Base-by-base conservation (phyloP, 2,888 invertebrate genomes). In the Pelosia muscerda region DNA sequence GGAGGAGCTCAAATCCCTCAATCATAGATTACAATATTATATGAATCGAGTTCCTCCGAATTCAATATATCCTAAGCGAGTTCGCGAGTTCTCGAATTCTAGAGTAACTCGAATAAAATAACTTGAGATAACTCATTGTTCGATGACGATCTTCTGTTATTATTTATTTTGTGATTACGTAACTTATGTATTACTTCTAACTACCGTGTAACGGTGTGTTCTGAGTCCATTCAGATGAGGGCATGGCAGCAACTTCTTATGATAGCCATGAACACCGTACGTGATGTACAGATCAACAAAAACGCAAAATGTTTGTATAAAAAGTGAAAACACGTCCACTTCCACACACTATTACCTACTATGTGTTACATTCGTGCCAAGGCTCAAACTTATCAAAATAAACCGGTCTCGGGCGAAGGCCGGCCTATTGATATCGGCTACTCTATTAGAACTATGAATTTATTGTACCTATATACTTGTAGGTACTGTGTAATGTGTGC, bases 381-480 rank as follows among this genome's bases (percentile, higher is more conserved):
- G 79, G 79, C 54, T 23, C 26, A 26, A 26, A 68, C 72, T 76
- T 80, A 80, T 79, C 79, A 78, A 80, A 78, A 78, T 73, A 79
- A 65, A 79, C 73, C 78, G 69, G 74, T 78, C 65, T 73, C 58
- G 60, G 23, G 65, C 73, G 63, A 77, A 79, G 79, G 79, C 28
- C 68, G 65, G n/a, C 34, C 57, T 67, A 65, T 69, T 72, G 77
- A 77, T 77, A 73, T 73, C 63, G 49, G 25, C 57, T 68, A 54
- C 58, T 71, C 63, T 59, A 70, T 26, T 66, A 25, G 22, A 69
- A 66, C 22, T 64, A 62, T 34, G 25, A 34, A 26, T 63, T 9
- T 54, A 42, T 19, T 34, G 19, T 15, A 57, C 57, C 28, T n/a
- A 49, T 49, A n/a, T 38, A 38, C 15, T 4, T 28, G 19, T 15